Evolutionary conservation across 2,888 invertebrate species (phyloP).

Genomic region (Clunio marinus): DNA sequence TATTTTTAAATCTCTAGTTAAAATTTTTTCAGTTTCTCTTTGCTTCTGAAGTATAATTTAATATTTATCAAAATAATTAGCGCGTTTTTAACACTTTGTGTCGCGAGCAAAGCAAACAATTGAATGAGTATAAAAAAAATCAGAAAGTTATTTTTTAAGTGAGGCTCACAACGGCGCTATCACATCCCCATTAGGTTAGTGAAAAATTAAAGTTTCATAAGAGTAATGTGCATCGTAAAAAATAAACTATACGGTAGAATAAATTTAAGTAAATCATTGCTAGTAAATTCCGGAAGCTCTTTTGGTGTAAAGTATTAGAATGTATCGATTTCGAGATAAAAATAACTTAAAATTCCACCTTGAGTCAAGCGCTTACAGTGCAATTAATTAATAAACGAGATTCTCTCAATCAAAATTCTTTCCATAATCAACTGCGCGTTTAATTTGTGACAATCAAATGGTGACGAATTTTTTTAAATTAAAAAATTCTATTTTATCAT

Average conservation of each 20-base stretch:
- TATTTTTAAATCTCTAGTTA: slow-evolving; percentile 1
- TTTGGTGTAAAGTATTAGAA: neutral
- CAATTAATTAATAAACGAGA: neutral
- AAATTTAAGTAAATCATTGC: too few species aligned
- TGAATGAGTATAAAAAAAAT: neutral
- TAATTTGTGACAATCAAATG: too few species aligned
- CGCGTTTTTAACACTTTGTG: neutral
- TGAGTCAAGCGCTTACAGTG: too few species aligned
- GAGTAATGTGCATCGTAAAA: too few species aligned
- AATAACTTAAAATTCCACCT: slow-evolving; percentile 10
- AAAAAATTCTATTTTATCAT: too few species aligned
- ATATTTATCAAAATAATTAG: neutral
- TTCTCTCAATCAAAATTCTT: too few species aligned
- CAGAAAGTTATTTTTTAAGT: neutral
- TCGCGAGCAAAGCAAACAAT: slow-evolving; percentile 13
- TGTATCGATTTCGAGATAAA: neutral
- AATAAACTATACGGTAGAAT: too few species aligned
- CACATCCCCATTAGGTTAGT: too few species aligned
- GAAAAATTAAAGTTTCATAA: too few species aligned
- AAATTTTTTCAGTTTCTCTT: neutral
- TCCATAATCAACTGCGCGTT: too few species aligned
- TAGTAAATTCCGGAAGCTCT: neutral
- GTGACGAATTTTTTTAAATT: too few species aligned
- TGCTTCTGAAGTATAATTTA: neutral
- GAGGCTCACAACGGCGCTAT: too few species aligned